Percentiles rank a stretch among this genome's conserved stretches.
phyloP scores from a whole-genome alignment of 2,888 invertebrate species.

The Limnephilus marmoratus region DNA sequence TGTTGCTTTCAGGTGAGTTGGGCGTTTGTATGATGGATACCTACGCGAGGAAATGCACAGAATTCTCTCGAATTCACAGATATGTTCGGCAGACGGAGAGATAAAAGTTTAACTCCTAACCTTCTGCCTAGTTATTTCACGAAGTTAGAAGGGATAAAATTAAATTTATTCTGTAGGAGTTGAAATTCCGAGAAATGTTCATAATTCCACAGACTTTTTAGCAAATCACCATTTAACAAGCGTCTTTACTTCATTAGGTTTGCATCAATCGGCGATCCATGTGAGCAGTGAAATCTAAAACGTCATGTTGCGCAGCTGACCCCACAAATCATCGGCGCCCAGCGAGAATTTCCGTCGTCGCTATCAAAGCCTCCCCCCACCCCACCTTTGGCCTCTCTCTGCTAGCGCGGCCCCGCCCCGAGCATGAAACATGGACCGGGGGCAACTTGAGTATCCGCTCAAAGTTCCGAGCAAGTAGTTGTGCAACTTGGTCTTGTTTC shows the following conservation, averaged over 20 bases:
- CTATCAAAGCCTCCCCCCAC: constrained; percentile 49
- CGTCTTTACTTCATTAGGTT: neutral
- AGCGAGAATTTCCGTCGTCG: constrained; percentile 57
- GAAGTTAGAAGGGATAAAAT: neutral
- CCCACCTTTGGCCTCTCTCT: neutral
- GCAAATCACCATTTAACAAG: neutral
- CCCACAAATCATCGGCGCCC: constrained; percentile 61
- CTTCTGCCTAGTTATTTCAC: neutral
- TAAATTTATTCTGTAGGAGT: too few species aligned
- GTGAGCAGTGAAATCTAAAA: constrained; percentile 34
- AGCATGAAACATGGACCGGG: constrained; percentile 7
- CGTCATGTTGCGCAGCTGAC: constrained; percentile 46
- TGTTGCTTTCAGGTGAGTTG: constrained; percentile 35
- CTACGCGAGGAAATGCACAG: neutral
- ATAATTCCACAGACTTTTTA: neutral
- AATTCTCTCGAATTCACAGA: neutral
- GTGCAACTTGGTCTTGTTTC: constrained; percentile 60
- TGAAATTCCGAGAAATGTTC: neutral
- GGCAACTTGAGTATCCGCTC: constrained; percentile 55
- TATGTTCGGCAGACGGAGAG: neutral
- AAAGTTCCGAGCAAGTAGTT: constrained; percentile 42
- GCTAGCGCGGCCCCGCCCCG: constrained; percentile 43
- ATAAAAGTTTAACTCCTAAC: neutral
- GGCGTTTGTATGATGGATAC: neutral
- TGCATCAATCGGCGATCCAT: neutral